Base-by-base conservation (phyloP, 2,113 vertebrate species). In the Apodemus sylvaticus region DNA sequence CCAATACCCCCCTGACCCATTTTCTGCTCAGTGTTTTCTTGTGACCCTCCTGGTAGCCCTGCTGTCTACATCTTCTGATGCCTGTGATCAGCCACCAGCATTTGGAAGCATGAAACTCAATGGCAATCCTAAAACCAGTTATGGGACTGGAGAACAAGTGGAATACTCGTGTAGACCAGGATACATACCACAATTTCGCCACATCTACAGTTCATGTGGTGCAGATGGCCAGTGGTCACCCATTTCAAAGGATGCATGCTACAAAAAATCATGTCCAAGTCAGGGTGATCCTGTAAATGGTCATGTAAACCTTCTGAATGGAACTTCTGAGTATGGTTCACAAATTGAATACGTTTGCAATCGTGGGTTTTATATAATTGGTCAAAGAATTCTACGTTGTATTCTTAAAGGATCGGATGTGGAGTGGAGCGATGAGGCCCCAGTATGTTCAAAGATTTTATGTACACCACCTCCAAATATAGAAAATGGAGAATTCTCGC, bases 101-200 rank as follows among this genome's bases (percentile, higher is more conserved):
- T 83, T 26, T 26, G 0, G 20, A 7, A 19, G 4, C 4, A 97
- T 97, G 97, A 4, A 11, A 2, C 8, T 93, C 0, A 10, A 3
- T n/a, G 31, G 39, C 16, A 0, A 0, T 0, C 0, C 2, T 87
- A 94, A 95, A 51, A 0, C 0, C 0, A 13, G 0, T 31, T 97
- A 97, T 22, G 0, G 0, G 1, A 1, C 66, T 48, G 79, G 95
- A 4, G 97, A 96, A 2, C 22, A 0, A 73, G 34, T 97, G 19
- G 0, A 12, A 3, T 98, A 90, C 14, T 0, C 3, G 0, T 97
- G 96, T 73, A 70, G 13, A 1, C 60, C 34, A 42, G 95, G 95
- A 19, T 62, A 76, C 6, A 3, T 0, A 1, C 12, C 0, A 0
- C 17, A 1, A 24, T 4, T 34, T 26, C 3, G 7, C 4, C 0